phyloP scores from a whole-genome alignment of 2,888 invertebrate species.

The Trichogramma evanescens region DNA sequence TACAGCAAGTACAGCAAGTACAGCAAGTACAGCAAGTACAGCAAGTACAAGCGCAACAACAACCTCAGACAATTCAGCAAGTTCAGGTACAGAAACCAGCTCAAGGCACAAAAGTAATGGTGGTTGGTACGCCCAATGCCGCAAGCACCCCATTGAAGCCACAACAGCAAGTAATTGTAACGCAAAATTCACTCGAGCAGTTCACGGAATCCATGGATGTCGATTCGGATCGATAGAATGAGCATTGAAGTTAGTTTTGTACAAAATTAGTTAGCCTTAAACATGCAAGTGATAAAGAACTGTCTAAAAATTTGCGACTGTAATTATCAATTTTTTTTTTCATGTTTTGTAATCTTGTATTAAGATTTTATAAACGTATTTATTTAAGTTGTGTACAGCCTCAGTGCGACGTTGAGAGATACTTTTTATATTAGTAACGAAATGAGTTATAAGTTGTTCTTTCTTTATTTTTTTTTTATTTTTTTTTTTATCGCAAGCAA shows the following conservation, averaged over 20 bases:
- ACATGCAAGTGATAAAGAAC: no score
- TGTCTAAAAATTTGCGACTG: no score
- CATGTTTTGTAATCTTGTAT: no score
- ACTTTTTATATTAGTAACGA: constrained; percentile 2
- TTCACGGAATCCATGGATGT: constrained; percentile 37
- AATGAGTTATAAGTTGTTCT: not conserved
- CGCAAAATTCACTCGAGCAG: constrained; percentile 36
- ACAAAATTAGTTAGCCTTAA: not conserved
- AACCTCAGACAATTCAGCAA: not conserved
- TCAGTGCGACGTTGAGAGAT: constrained; percentile 10
- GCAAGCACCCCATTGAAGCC: not conserved
- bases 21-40: not conserved
- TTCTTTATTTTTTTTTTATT: not conserved
- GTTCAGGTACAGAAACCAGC: constrained; percentile 24
- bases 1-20: no score
- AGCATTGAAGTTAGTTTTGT: constrained; percentile 15
- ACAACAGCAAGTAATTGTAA: constrained; percentile 38
- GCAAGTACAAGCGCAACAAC: constrained; percentile 13
- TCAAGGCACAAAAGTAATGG: constrained; percentile 50
- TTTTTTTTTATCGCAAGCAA: constrained; percentile 3
- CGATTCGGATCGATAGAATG: constrained; percentile 5
- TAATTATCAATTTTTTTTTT: no score
- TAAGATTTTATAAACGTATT: constrained; percentile 1
- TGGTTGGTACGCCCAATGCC: constrained; percentile 48
- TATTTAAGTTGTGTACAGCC: constrained; percentile 15